phyloP scores from a whole-genome alignment of 2,797 vertebrate genomes.

The Masticophis lateralis region DNA sequence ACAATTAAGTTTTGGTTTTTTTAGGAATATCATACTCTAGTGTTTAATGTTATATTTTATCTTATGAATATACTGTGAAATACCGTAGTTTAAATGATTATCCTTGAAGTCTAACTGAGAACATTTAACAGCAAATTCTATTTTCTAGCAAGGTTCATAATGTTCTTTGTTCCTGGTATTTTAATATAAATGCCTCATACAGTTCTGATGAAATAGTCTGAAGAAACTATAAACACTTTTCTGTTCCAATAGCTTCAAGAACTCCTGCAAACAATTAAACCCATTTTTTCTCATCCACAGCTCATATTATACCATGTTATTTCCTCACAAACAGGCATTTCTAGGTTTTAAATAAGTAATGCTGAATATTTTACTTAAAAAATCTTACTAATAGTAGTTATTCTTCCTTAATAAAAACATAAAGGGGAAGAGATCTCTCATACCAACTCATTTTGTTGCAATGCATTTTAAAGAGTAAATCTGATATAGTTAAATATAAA shows the following conservation, averaged over 20 bases:
- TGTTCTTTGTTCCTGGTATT: conserved; percentile 32
- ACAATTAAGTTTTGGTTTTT: neutral
- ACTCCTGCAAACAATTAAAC: conserved; percentile 64
- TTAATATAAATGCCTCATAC: conserved; percentile 40
- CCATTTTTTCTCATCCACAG: conserved; percentile 50
- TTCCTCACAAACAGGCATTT: conserved; percentile 28
- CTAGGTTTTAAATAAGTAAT: conserved; percentile 18
- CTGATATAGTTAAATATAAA: conserved; percentile 25
- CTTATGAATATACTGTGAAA: neutral
- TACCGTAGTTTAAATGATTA: neutral
- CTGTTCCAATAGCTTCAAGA: conserved; percentile 47
- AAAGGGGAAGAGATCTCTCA: conserved; percentile 1
- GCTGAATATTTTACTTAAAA: neutral
- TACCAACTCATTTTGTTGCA: conserved; percentile 35
- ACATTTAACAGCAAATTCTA: neutral
- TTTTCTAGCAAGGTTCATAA: conserved; percentile 19
- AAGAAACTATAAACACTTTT: conserved; percentile 38
- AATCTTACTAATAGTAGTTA: conserved; percentile 2
- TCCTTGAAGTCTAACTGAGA: neutral
- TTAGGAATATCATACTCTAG: neutral
- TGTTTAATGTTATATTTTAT: neutral
- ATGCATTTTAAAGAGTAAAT: conserved; percentile 23
- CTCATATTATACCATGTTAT: conserved; percentile 46
- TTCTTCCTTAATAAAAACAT: conserved; percentile 7
- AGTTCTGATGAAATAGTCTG: conserved; percentile 32